phyloP scores from a whole-genome alignment of 2,888 invertebrate genomes.

The Isotomurus palustris region DNA sequence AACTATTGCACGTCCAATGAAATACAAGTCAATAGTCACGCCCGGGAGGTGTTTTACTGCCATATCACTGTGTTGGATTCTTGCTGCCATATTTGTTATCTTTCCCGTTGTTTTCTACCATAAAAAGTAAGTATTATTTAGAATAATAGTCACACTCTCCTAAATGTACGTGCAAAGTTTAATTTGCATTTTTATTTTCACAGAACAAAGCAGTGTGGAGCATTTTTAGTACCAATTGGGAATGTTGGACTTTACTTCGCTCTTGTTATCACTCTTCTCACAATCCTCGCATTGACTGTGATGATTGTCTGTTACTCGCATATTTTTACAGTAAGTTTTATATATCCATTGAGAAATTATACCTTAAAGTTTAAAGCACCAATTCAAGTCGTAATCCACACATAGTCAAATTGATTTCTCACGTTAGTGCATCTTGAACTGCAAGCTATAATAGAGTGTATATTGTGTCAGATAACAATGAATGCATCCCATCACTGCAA shows the following conservation, averaged over 20 bases:
- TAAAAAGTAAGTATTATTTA: slow-evolving; percentile 31
- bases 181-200: background rate
- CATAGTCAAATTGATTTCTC: too few species aligned
- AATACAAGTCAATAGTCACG: slow-evolving; percentile 44
- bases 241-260: slow-evolving; percentile 40
- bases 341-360: slow-evolving; percentile 1
- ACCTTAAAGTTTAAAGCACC: background rate
- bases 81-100: slow-evolving; percentile 36
- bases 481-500: too few species aligned
- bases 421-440: too few species aligned
- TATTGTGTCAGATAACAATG: too few species aligned
- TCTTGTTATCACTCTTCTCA: slow-evolving; percentile 36
- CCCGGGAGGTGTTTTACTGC: slow-evolving; percentile 37
- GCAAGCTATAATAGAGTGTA: too few species aligned
- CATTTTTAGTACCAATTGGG: slow-evolving; percentile 32
- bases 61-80: slow-evolving; percentile 37
- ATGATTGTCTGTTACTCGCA: slow-evolving; percentile 43
- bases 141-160: background rate
- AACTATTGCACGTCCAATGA: slow-evolving; percentile 45
- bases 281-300: slow-evolving; percentile 36
- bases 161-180: background rate
- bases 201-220: slow-evolving; percentile 18
- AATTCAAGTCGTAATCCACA: too few species aligned
- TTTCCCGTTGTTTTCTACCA: slow-evolving; percentile 37
- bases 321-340: slow-evolving; percentile 44